Base-by-base conservation (phyloP, 1,140 invertebrate genomes). In the Samia ricini region DNA sequence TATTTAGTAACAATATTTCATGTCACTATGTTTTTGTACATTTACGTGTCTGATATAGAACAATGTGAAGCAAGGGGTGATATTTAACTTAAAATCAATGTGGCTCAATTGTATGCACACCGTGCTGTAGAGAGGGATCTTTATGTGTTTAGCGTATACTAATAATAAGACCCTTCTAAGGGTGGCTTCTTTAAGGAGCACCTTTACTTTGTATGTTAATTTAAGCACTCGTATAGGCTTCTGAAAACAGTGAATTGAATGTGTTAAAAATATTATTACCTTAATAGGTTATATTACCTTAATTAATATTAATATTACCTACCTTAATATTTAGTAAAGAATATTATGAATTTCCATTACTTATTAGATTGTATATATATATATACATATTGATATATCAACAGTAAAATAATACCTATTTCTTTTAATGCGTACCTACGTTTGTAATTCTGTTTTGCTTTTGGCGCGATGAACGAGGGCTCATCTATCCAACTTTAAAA, bases 101-200 rank as follows among this genome's bases (percentile, higher is more conserved):
- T 76, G 57, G 69, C 76, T 68, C 79, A 77, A 83, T 85, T 83
- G 79, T 77, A 83, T 83, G 82, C 80, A 83, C 74, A 76, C 77
- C 78, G 68, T 78, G 67, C 68, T 52, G 60, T 58, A 58, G 55
- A 68, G 68, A 74, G 76, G 78, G 76, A 64, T 66, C 69, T 76
- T 81, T 83, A 83, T 81, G 77, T 81, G 80, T 85, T 79, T 76
- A 82, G 78, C 79, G 82, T 84, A 81, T 83, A 85, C 80, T 85
- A 85, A 85, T 85, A 85, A 80, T 74, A 73, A 74, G 77, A 81
- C 78, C 81, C 71, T 72, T 64, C 64, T 70, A 74, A 80, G 82
- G 80, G 79, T 78, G 79, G 75, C 77, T 71, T 74, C 73, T 81
- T 77, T 68, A 62, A 76, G 68, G 77, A 66, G 69, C 71, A 75